Conservation (phyloP, 2,797 vertebrate genomes). For the Trachops cirrhosus region DNA sequence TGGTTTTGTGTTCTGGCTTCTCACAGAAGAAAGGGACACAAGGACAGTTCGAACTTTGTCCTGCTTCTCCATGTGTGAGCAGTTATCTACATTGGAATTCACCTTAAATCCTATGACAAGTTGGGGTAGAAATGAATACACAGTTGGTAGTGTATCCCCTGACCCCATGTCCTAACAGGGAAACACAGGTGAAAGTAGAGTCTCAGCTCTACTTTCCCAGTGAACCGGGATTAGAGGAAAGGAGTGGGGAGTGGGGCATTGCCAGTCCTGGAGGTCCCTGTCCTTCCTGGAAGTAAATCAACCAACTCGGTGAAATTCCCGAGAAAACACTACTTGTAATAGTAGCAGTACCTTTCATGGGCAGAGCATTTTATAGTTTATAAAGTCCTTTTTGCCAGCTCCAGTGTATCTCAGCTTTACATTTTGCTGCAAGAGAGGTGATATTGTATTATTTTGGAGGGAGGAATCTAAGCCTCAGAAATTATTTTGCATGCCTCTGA, state of each 20-base stretch:
- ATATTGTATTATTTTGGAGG: background rate
- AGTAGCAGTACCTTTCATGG: accelerated
- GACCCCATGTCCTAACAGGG: background rate
- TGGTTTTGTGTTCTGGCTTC: background rate
- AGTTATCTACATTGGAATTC: background rate
- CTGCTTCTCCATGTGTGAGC: background rate
- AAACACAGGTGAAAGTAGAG: accelerated
- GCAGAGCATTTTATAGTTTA: background rate
- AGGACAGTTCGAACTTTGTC: background rate
- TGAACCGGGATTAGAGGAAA: background rate
- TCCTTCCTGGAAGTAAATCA: background rate
- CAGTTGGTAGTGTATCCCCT: accelerated
- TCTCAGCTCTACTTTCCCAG: background rate
- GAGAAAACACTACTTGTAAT: background rate
- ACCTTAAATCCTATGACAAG: background rate
- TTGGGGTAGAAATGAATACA: background rate
- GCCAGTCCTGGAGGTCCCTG: background rate
- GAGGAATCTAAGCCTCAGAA: background rate
- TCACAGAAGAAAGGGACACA: background rate
- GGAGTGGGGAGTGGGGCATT: background rate
- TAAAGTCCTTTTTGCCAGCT: background rate
- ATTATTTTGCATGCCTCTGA: background rate
- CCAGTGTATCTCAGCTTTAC: background rate
- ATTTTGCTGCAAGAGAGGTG: background rate
- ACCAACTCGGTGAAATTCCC: background rate